Evolutionary conservation across 2,888 invertebrate species (phyloP).

Genomic region (Digitonthophagus gazella): DNA sequence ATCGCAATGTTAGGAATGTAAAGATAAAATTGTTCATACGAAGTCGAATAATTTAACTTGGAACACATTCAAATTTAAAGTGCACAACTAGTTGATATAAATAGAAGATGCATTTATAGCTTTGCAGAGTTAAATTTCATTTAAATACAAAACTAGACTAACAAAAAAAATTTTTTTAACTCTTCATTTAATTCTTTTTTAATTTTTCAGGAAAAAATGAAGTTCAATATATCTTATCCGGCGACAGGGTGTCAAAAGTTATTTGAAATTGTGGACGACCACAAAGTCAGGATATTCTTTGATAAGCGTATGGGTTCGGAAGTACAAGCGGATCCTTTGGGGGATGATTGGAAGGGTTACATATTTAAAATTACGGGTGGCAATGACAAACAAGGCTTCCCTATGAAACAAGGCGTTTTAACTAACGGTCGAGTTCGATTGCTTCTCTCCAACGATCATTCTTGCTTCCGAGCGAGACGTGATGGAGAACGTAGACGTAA

Average conservation of each 20-base stretch:
- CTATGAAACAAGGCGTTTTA: slow-evolving; percentile 98
- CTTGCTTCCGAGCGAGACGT: slow-evolving; percentile 89
- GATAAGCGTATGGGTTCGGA: slow-evolving; percentile 98
- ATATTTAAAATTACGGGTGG: slow-evolving; percentile 92
- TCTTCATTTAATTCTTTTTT: slow-evolving; percentile 7
- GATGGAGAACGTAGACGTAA: slow-evolving; percentile 95
- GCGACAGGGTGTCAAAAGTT: slow-evolving; percentile 97
- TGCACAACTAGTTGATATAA: too few species aligned
- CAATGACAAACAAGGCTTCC: slow-evolving; percentile 99
- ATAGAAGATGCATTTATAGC: too few species aligned
- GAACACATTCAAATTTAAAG: too few species aligned
- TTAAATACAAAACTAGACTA: too few species aligned
- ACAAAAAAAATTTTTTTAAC: too few species aligned
- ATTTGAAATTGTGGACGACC: slow-evolving; percentile 95
- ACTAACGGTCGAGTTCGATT: slow-evolving; percentile 93
- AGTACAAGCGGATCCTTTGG: slow-evolving; percentile 87
- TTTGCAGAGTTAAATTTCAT: too few species aligned
- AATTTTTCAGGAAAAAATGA: slow-evolving; percentile 35
- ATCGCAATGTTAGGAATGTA: too few species aligned
- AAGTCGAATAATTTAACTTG: too few species aligned
- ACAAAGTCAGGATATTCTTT: slow-evolving; percentile 93
- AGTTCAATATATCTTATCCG: slow-evolving; percentile 97
- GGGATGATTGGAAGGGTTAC: slow-evolving; percentile 99
- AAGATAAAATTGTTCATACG: too few species aligned
- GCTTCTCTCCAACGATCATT: slow-evolving; percentile 88